Evolutionary conservation across 1,140 invertebrate genomes (phyloP).

Genomic region (Drosophila pectinifera): DNA sequence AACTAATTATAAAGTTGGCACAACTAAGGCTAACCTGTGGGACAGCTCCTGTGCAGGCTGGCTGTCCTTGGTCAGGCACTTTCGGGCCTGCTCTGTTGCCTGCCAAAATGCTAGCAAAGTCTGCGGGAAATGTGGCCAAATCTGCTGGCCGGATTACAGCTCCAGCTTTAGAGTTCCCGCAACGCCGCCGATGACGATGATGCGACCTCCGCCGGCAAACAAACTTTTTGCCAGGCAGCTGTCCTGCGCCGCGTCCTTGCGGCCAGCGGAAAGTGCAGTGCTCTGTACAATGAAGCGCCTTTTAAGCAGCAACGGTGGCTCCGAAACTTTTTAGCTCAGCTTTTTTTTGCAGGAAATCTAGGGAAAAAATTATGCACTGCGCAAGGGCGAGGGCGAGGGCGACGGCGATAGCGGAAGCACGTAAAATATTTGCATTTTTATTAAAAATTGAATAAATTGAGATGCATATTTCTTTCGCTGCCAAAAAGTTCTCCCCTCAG

Average conservation of each 20-base stretch:
- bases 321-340: conserved; percentile 43
- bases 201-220: conserved; percentile 48
- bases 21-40: conserved; percentile 51
- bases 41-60: conserved; percentile 28
- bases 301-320: conserved; percentile 53
- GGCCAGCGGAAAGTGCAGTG: conserved; percentile 39
- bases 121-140: conserved; percentile 71
- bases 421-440: conserved; percentile 76
- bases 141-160: conserved; percentile 67
- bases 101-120: conserved; percentile 49
- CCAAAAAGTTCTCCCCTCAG: conserved; percentile 18
- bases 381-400: conserved; percentile 20
- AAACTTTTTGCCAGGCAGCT: conserved; percentile 57
- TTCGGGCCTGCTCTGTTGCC: conserved; percentile 39
- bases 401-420: conserved; percentile 30
- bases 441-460: conserved; percentile 75
- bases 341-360: conserved; percentile 24
- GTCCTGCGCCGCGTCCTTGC: conserved; percentile 9
- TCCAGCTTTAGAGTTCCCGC: conserved; percentile 30
- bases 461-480: conserved; percentile 43
- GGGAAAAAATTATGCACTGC: conserved; percentile 21
- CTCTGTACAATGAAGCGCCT: conserved; percentile 59
- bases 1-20: conserved; percentile 72
- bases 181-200: conserved; percentile 40
- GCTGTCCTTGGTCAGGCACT: conserved; percentile 56